Evolutionary conservation across 2,888 invertebrate species (phyloP), one percentile per base, ranked within the genome.

Genomic region (Leucoptera coffeella): DNA sequence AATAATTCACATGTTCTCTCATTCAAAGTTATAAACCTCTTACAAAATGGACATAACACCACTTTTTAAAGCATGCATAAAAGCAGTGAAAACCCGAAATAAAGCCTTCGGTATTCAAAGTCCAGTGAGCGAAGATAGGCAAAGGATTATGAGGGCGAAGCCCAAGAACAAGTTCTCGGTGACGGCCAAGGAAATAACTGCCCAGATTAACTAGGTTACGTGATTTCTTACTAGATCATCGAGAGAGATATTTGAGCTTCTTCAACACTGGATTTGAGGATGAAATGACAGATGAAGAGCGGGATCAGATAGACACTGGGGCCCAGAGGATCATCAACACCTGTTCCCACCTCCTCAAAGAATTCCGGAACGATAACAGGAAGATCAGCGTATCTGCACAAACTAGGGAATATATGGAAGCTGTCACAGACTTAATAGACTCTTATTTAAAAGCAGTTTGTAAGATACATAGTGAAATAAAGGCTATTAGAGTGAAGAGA

Each of bases 1-100:
- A n/a, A n/a, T n/a, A n/a, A n/a, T n/a, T n/a, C n/a, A n/a, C n/a
- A n/a, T n/a, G n/a, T n/a, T n/a, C n/a, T n/a, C n/a, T n/a, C n/a
- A n/a, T n/a, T n/a, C n/a, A n/a, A n/a, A n/a, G n/a, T n/a, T n/a
- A n/a, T n/a, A n/a, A n/a, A n/a, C n/a, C n/a, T n/a, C n/a, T n/a
- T n/a, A n/a, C n/a, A 62, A 49, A 47, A 90, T 91, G 90, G 91
- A 92, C 62, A 77, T 88, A 33, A 91, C 90, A 31, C 77, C 80
- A 12, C 54, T 85, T 31, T 92, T 91, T 52, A 86, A 81, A 57
- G 86, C 89, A 12, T 85, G 85, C 45, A 85, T 90, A 14, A 88
- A 88, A 69, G 83, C 86, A 0, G 78, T 89, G 12, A 80, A 80
- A 37, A 76, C 85, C 2, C 76, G 83, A 7, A 85, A 88, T 45